Percentiles rank a stretch among this genome's conserved stretches.
Evolutionary conservation across 2,797 vertebrate species (phyloP).

Genomic region (Phyllotis vaccarum): DNA sequence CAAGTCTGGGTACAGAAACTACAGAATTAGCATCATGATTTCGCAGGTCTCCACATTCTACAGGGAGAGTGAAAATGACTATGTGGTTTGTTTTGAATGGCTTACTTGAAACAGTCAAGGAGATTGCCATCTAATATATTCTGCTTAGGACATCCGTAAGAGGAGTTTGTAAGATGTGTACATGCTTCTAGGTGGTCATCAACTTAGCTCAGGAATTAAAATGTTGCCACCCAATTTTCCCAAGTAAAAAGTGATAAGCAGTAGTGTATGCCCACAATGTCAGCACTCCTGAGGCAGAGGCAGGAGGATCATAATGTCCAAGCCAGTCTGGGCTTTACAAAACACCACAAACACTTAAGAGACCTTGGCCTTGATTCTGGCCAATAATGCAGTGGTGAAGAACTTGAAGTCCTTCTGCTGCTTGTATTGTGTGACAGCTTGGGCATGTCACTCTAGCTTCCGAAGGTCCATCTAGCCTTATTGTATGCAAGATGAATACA

Average conservation of each 20-base stretch:
- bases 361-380: neutral
- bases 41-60: neutral
- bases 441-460: neutral
- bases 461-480: neutral
- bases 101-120: neutral
- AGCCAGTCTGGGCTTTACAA: neutral
- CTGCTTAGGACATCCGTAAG: conserved; percentile 5
- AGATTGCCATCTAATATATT: neutral
- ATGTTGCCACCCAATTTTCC: neutral
- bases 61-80: neutral
- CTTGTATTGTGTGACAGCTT: neutral
- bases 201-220: neutral
- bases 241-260: neutral
- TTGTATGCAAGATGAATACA: neutral
- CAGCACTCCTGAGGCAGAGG: neutral
- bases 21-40: neutral
- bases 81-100: neutral
- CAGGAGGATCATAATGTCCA: neutral
- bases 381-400: neutral
- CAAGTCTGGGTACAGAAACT: neutral
- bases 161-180: neutral
- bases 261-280: neutral
- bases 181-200: neutral
- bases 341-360: neutral
- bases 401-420: neutral